These are phyloP conservation scores for Trachythela sp. DNA, from an alignment of 64 coral and sea anemone genomes.

Conservation along the genomic window DNA sequence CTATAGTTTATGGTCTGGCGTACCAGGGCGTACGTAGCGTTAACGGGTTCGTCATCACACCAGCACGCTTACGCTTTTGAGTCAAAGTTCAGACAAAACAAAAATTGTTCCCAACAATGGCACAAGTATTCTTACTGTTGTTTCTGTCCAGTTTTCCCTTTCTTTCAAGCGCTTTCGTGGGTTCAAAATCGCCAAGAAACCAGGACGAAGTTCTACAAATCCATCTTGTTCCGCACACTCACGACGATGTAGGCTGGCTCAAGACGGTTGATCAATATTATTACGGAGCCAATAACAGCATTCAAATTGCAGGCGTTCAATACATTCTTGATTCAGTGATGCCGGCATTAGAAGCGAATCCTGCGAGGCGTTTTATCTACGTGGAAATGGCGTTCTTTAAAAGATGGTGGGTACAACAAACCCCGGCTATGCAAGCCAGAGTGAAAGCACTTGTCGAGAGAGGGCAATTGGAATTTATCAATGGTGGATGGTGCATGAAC, in stretches of 20 bases:
- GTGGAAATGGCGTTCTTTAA: conserved; percentile 50
- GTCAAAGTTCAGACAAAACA: too few species aligned
- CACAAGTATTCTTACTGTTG: background rate
- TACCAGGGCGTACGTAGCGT: too few species aligned
- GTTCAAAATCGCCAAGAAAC: background rate
- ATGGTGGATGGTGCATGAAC: conserved; percentile 57
- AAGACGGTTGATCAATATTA: conserved; percentile 50
- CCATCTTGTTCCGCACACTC: conserved; percentile 48
- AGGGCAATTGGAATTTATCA: conserved; percentile 35
- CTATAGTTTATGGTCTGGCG: too few species aligned
- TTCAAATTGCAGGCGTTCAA: conserved; percentile 44
- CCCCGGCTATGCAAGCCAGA: background rate
- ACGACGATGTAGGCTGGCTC: conserved; percentile 46
- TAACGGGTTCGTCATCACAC: too few species aligned
- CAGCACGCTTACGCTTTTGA: too few species aligned
- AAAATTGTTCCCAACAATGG: background rate
- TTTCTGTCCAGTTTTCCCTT: background rate
- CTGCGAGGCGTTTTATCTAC: conserved; percentile 32
- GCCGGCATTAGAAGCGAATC: conserved; percentile 25
- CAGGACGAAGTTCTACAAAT: conserved; percentile 15
- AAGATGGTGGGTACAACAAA: conserved; percentile 51
- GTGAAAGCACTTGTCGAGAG: conserved; percentile 10
- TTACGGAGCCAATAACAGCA: conserved; percentile 40
- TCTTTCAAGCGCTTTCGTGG: background rate
- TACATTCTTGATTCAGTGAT: conserved; percentile 54